phyloP scores from a whole-genome alignment of 2,888 invertebrate genomes.

The Branchipolynoe longqiensis region DNA sequence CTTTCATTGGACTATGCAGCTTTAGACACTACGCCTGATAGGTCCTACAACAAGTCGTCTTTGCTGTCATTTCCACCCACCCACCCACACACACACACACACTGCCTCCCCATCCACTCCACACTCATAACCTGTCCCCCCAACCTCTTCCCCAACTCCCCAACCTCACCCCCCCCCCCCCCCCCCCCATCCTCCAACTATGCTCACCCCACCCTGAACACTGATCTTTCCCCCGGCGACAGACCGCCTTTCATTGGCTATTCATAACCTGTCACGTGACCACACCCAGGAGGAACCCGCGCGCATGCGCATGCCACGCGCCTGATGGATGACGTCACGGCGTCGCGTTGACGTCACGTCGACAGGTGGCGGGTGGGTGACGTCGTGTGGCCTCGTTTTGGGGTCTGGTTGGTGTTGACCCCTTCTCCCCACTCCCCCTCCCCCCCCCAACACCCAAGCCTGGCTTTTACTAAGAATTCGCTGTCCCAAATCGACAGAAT shows the following conservation, averaged over 20 bases:
- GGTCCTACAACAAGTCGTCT: no score
- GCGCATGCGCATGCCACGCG: conserved; percentile 20
- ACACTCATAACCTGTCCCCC: background rate
- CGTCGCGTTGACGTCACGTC: conserved; percentile 39
- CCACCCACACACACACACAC: no score
- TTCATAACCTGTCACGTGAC: conserved; percentile 54
- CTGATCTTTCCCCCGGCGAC: conserved; percentile 54
- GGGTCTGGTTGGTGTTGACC: background rate
- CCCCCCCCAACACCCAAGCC: no score
- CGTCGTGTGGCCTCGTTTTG: conserved; percentile 23
- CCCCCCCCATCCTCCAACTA: conserved; percentile 1
- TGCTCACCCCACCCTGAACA: background rate
- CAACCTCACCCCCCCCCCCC: background rate
- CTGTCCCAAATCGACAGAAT: background rate
- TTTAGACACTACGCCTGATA: no score
- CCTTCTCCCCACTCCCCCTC: background rate
- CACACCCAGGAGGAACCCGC: conserved; percentile 33
- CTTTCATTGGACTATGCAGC: no score
- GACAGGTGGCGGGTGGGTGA: conserved; percentile 22
- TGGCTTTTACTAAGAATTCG: background rate
- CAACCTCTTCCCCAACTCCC: background rate
- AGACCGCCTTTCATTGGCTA: conserved; percentile 44
- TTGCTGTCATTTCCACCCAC: no score
- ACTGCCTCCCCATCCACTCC: background rate
- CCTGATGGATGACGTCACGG: conserved; percentile 46